phyloP scores from a whole-genome alignment of 2,797 vertebrate species.

The Peromyscus attwateri region DNA sequence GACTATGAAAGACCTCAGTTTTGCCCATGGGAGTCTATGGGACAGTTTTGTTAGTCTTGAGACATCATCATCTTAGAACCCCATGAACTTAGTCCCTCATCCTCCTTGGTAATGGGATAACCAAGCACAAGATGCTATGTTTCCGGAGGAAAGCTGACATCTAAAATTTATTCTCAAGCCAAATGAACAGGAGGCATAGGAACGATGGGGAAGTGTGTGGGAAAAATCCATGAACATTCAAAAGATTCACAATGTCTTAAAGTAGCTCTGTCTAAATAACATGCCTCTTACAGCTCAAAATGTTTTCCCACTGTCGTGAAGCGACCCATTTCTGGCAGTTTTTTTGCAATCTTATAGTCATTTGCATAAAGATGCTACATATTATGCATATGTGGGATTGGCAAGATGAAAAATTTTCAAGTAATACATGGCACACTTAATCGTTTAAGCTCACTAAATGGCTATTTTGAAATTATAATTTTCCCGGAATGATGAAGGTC shows the following conservation, averaged over 20 bases:
- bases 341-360: neutral
- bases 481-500: neutral
- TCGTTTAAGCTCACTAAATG: conserved; percentile 25
- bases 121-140: neutral
- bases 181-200: neutral
- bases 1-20: neutral
- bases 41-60: neutral
- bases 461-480: conserved; percentile 56
- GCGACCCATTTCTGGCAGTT: neutral
- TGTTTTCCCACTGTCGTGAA: neutral
- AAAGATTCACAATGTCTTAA: neutral
- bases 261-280: neutral
- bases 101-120: neutral
- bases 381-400: neutral
- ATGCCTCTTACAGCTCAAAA: neutral
- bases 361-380: conserved; percentile 22
- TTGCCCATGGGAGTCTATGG: neutral
- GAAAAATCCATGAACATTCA: neutral
- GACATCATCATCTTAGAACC: neutral
- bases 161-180: neutral
- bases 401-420: conserved; percentile 22
- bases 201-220: neutral
- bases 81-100: neutral
- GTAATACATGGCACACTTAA: neutral
- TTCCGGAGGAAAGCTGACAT: neutral